Conservation (phyloP, 2,888 invertebrate species). For the Stomorhina lunata region DNA sequence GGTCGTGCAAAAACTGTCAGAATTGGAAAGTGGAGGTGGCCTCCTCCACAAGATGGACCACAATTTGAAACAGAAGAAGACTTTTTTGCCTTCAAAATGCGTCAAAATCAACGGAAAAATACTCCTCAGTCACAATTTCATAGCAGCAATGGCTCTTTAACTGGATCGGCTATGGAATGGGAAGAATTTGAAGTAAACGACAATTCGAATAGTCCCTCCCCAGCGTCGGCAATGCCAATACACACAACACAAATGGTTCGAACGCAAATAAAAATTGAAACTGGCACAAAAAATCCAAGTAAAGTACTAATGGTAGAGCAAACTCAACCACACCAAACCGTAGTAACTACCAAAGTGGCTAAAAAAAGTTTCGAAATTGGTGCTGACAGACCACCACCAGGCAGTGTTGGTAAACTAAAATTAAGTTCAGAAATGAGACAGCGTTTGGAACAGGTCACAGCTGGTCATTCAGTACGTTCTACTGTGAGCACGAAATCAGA, state of each 20-base stretch:
- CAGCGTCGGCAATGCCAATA: constrained; percentile 67
- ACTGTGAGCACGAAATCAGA: constrained; percentile 87
- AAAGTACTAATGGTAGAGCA: constrained; percentile 47
- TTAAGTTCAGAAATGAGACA: constrained; percentile 95
- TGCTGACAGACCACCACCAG: constrained; percentile 89
- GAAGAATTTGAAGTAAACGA: constrained; percentile 90
- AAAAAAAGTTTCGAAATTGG: constrained; percentile 88
- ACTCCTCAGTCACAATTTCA: constrained; percentile 84
- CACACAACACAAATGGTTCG: constrained; percentile 71
- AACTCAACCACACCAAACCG: constrained; percentile 61
- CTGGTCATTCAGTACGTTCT: constrained; percentile 91
- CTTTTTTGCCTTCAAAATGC: constrained; percentile 93
- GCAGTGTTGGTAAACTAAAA: constrained; percentile 93
- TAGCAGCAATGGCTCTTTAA: constrained; percentile 76
- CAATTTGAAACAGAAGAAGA: constrained; percentile 88
- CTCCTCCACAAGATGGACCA: constrained; percentile 89
- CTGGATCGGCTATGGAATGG: constrained; percentile 86
- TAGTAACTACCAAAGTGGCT: constrained; percentile 71
- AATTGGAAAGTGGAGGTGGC: constrained; percentile 98
- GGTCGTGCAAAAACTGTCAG: constrained; percentile 96
- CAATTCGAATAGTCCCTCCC: constrained; percentile 75
- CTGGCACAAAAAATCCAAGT: constrained; percentile 63
- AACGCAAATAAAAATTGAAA: constrained; percentile 74
- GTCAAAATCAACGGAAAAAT: constrained; percentile 89
- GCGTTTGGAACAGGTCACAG: constrained; percentile 92